Conservation (phyloP, 1,140 invertebrate species). For the Drosophila mayri region DNA sequence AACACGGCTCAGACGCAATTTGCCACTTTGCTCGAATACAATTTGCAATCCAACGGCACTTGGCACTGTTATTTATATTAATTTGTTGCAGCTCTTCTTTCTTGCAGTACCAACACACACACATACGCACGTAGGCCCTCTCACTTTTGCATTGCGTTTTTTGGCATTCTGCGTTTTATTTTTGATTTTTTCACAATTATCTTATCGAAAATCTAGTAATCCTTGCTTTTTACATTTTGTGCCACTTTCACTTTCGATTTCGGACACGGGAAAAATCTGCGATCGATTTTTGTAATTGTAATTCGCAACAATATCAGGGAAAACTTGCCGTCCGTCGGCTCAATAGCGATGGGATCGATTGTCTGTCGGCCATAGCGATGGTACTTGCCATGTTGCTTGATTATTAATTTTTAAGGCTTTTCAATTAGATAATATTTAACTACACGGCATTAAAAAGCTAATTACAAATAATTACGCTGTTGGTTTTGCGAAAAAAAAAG, state of each 20-base stretch:
- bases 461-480: no score
- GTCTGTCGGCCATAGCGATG: no score
- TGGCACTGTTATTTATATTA: conserved; percentile 46
- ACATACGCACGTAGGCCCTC: conserved; percentile 1
- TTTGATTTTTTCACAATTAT: conserved; percentile 5
- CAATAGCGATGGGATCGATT: no score
- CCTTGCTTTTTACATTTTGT: conserved; percentile 29
- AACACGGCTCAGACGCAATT: conserved; percentile 49
- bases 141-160: conserved; percentile 31
- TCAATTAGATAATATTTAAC: no score
- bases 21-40: conserved; percentile 38
- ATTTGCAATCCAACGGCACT: conserved; percentile 40
- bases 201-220: conserved; percentile 9
- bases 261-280: conserved; percentile 47
- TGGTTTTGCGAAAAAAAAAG: no score
- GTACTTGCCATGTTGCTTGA: no score
- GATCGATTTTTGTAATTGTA: conserved; percentile 53
- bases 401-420: no score
- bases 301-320: conserved; percentile 36
- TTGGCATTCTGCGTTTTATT: conserved; percentile 8
- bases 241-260: conserved; percentile 39
- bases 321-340: background rate
- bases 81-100: conserved; percentile 43
- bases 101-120: conserved; percentile 6
- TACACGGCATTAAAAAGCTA: no score